Base-by-base conservation (phyloP, 2,113 vertebrate genomes). In the Hydrochoerus hydrochaeris region DNA sequence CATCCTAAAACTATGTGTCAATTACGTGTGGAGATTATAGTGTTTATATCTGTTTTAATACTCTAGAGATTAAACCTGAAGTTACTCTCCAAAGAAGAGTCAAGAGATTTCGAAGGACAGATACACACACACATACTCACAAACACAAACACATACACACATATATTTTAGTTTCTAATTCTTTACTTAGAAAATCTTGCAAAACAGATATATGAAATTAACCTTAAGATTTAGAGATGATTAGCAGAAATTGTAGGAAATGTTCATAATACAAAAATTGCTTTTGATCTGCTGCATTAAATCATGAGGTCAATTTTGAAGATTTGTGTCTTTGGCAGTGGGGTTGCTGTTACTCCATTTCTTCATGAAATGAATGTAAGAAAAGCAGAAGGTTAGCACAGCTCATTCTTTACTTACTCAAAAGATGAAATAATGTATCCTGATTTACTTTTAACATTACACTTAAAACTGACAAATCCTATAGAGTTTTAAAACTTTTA, bases 381-480 rank as follows among this genome's bases (percentile, higher is more conserved):
- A 57, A 91, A 84, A 86, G 13, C 22, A 78, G 38, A 86, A 86
- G 73, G 11, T 57, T 41, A 69, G 32, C 41, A 44, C 26, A 78
- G 65, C 14, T 91, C 57, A 67, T 12, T 60, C 13, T 69, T 52
- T 69, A 1, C 46, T 88, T 78, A 46, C 19, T 67, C 1, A 35
- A 78, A 82, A 78, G 88, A 46, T 46, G 26, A 20, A 88, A 65
- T 54, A 28, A 19, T 65, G 28, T 75, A 46, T 69, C 32, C 3
- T 4, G 3, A 78, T 65, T 85, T 85, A 83, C 92, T 96, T 97
- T 13, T 13, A 85, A 94, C 52, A 87, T 84, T 94, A 87, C 19
- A 49, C 17, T 90, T 69, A 73, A 71, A 91, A 87, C 71, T 62
- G 32, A 69, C 81, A 85, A 81, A 88, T 12, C 58, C 30, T 28